Evolutionary conservation across 2,888 invertebrate species (phyloP), one percentile per base, ranked within the genome.

Genomic region (Dasypolia templi): DNA sequence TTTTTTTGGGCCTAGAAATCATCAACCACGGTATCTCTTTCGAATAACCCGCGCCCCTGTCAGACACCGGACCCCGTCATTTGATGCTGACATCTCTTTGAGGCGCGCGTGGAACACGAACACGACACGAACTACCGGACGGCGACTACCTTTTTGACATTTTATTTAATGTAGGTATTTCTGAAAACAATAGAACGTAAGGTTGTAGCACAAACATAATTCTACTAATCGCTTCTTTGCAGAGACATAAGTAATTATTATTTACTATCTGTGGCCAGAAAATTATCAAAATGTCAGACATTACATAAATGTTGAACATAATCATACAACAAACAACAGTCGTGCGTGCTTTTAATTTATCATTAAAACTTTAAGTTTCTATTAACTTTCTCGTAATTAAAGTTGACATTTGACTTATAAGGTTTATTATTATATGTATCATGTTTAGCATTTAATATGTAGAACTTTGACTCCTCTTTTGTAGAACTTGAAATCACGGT

Each of bases 361-460:
- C 56, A 63, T 80, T 75, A 58, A 29, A 58, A 58, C 19, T 29
- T 49, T 12, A 51, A n/a, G 32, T 81, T 81, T 75, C 17, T 39
- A 56, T 76, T 65, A 46, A 51, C 69, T 76, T 81, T 69, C 77
- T 56, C 42, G 0, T 75, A 80, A 78, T 78, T 67, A 67, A 19
- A 49, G 35, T 53, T 74, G 75, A 26, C 74, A 67, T 74, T 78
- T 73, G 6, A 11, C 42, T 55, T 58, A 0, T n/a, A 51, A 75
- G 42, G 32, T 65, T 62, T 44, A 22, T 29, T 32, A 59, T 61
- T 77, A 70, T n/a, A n/a, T n/a, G n/a, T n/a, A n/a, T n/a, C n/a
- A n/a, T n/a, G 11, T 59, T 68, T 46, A 35, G 44, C n/a, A 42
- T 56, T 64, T 77, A n/a, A n/a, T n/a, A n/a, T n/a, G n/a, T n/a